Percentiles rank a stretch among this genome's conserved stretches.
Conservation (phyloP, 1,140 invertebrate species). For the Orussus abietinus region DNA sequence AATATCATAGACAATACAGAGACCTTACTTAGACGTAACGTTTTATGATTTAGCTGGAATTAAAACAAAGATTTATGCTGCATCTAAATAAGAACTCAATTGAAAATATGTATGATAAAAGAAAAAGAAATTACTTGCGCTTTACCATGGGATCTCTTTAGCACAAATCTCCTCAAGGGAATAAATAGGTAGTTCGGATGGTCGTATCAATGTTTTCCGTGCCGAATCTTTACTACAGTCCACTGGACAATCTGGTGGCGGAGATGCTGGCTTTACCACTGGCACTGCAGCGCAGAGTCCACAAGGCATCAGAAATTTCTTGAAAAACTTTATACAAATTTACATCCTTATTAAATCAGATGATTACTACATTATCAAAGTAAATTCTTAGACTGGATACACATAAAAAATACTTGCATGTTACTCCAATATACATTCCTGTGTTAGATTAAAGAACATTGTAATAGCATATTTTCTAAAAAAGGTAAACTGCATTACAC, state of each 20-base stretch:
- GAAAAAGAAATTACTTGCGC: constrained; percentile 38
- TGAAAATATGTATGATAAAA: constrained; percentile 5
- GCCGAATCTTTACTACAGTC: constrained; percentile 18
- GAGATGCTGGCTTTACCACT: constrained; percentile 21
- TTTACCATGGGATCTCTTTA: constrained; percentile 42
- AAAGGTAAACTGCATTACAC: too few species aligned
- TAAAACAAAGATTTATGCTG: too few species aligned
- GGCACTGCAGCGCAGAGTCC: constrained; percentile 46
- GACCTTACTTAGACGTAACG: too few species aligned
- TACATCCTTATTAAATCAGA: constrained; percentile 3
- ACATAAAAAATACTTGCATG: too few species aligned
- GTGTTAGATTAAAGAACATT: constrained; percentile 1
- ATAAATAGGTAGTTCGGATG: constrained; percentile 47
- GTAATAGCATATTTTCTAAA: too few species aligned
- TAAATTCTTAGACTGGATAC: too few species aligned
- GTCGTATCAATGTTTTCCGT: constrained; percentile 34
- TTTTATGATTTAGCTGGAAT: too few species aligned
- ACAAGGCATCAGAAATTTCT: constrained; percentile 48
- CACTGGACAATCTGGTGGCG: constrained; percentile 18
- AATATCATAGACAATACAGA: too few species aligned
- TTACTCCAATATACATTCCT: too few species aligned
- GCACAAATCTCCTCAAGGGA: constrained; percentile 27
- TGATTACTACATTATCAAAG: too few species aligned
- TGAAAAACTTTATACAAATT: constrained; percentile 38
- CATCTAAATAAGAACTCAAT: too few species aligned